A percentile compares a stretch with the other conserved stretches of the same genome.
Evolutionary conservation across 2,888 invertebrate species (phyloP).

Genomic region (Drosophila picticornis): DNA sequence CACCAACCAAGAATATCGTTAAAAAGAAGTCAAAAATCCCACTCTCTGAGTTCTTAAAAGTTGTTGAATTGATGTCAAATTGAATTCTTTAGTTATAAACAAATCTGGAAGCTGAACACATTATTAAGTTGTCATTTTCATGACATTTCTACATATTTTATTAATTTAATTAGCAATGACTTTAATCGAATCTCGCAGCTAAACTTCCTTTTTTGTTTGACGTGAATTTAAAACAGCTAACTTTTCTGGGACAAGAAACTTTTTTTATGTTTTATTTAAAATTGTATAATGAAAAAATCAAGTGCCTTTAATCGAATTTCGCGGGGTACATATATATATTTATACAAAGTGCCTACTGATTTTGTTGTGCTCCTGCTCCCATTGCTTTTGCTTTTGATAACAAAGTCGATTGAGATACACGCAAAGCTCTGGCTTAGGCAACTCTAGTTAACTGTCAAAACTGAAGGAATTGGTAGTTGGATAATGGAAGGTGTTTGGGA

Average conservation of each 20-base stretch:
- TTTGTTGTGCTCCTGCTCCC: constrained; percentile 10
- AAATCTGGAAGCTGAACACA: too few relatives aligned
- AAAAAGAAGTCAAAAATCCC: not conserved
- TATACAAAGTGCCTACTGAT: not conserved
- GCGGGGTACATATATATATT: not conserved
- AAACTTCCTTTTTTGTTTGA: too few relatives aligned
- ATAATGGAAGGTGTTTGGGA: not conserved
- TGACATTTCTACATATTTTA: too few relatives aligned
- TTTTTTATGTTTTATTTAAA: too few relatives aligned
- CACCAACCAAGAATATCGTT: not conserved
- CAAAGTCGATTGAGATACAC: constrained; percentile 12
- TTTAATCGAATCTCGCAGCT: too few relatives aligned
- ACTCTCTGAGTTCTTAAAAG: not conserved
- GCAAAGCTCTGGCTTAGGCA: constrained; percentile 14
- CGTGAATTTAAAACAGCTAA: too few relatives aligned
- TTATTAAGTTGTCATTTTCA: too few relatives aligned
- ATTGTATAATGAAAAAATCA: too few relatives aligned
- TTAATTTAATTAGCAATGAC: too few relatives aligned
- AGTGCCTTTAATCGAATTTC: not conserved
- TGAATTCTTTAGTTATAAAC: too few relatives aligned
- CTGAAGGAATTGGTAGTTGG: not conserved
- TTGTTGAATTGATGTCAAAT: not conserved
- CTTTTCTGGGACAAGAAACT: too few relatives aligned
- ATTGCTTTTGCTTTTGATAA: constrained; percentile 18
- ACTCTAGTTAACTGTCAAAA: constrained; percentile 16